phyloP scores from a whole-genome alignment of 2,888 invertebrate species.

The Zygogramma bicolorata region DNA sequence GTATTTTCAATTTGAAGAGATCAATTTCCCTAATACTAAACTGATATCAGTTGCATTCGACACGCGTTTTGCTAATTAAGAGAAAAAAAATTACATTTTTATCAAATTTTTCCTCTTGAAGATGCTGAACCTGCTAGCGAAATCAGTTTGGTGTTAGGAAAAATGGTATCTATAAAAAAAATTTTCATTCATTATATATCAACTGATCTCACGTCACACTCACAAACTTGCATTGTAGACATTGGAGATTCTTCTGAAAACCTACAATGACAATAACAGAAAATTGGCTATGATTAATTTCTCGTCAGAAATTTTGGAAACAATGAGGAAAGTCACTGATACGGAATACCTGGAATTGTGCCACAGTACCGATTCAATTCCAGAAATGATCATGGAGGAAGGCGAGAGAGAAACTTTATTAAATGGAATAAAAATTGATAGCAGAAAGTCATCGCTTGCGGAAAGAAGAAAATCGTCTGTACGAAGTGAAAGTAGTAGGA shows the following conservation, averaged over 20 bases:
- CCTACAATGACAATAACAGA: slow-evolving; percentile 69
- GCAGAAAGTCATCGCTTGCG: slow-evolving; percentile 15
- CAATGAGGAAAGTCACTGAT: slow-evolving; percentile 50
- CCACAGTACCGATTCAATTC: slow-evolving; percentile 36
- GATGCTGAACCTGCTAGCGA: too few relatives aligned
- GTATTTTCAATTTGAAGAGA: too few relatives aligned
- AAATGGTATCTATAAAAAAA: too few relatives aligned
- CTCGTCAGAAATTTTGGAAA: slow-evolving; percentile 56
- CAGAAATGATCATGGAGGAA: slow-evolving; percentile 26
- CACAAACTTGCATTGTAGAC: slow-evolving; percentile 67
- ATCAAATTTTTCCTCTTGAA: too few relatives aligned
- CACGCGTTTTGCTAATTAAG: too few relatives aligned
- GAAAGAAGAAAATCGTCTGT: slow-evolving; percentile 21
- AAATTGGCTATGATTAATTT: slow-evolving; percentile 69
- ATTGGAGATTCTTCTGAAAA: slow-evolving; percentile 71
- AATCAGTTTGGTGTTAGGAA: too few relatives aligned
- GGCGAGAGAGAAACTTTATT: slow-evolving; percentile 26
- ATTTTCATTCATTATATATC: neutral
- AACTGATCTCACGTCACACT: neutral
- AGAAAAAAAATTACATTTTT: too few relatives aligned
- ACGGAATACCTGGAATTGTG: slow-evolving; percentile 40
- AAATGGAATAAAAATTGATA: neutral
- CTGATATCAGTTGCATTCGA: too few relatives aligned
- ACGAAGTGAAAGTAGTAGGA: neutral
- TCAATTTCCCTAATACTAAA: too few relatives aligned